Evolutionary conservation across 1,140 invertebrate genomes (phyloP).

Genomic region (Drosophila baimaii): DNA sequence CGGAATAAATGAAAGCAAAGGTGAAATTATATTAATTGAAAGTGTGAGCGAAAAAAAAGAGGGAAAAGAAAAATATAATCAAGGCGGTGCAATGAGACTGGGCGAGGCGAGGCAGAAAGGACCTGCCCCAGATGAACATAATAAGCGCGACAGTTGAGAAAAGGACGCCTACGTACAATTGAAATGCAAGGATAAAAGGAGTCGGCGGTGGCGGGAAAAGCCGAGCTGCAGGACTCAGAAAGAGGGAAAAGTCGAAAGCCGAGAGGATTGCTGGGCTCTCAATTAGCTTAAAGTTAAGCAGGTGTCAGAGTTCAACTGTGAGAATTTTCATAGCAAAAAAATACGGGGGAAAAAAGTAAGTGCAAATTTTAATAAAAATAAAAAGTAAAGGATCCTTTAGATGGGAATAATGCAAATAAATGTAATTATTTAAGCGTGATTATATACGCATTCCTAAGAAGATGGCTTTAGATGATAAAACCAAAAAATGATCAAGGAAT

Average conservation of each 20-base stretch:
- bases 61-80: conserved; percentile 35
- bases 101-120: neutral
- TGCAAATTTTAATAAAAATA: neutral
- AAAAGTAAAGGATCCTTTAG: neutral
- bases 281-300: conserved; percentile 48
- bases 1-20: conserved; percentile 56
- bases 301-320: conserved; percentile 3
- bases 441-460: no score
- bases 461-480: no score
- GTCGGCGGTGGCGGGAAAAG: neutral
- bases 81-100: conserved; percentile 28
- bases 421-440: no score
- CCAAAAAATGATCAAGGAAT: no score
- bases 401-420: neutral
- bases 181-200: conserved; percentile 38
- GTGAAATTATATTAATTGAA: conserved; percentile 74
- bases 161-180: conserved; percentile 34
- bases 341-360: neutral
- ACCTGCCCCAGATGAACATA: conserved; percentile 14
- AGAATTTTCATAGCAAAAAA: neutral
- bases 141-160: conserved; percentile 48
- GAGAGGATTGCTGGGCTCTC: conserved; percentile 28
- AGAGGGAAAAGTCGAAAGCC: conserved; percentile 9
- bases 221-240: no score
- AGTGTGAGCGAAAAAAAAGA: conserved; percentile 38